A percentile compares a stretch with the other conserved stretches of the same genome.
Evolutionary conservation across 2,113 vertebrate species (phyloP).

Genomic region (Myanophis thanlyinensis): DNA sequence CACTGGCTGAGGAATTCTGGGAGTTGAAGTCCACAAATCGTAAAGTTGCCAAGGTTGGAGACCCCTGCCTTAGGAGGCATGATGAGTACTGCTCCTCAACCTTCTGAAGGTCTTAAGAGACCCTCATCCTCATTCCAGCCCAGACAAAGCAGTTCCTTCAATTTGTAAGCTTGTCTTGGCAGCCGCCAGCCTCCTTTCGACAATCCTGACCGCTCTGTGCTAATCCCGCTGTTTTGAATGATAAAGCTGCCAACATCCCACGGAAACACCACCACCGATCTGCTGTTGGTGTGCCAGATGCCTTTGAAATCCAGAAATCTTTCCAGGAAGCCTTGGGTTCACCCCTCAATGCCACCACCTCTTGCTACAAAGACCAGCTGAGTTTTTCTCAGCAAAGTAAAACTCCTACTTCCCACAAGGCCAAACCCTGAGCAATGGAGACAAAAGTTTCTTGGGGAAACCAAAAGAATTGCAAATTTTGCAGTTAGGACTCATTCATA

Average conservation of each 20-base stretch:
- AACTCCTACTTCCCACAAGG: neutral
- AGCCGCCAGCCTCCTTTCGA: constrained; percentile 13
- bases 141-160: neutral
- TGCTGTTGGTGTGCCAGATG: constrained; percentile 14
- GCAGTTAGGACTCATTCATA: neutral
- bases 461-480: neutral
- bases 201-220: neutral
- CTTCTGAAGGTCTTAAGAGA: neutral
- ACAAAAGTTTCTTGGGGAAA: neutral
- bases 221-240: constrained; percentile 60
- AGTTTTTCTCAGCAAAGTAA: neutral
- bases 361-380: constrained; percentile 47
- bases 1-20: too few species aligned
- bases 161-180: neutral
- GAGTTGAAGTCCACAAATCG: too few species aligned
- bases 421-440: too few species aligned
- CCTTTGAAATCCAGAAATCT: constrained; percentile 62
- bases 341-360: neutral
- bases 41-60: too few species aligned
- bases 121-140: neutral
- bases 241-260: constrained; percentile 45
- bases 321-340: constrained; percentile 41
- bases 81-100: neutral
- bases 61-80: too few species aligned
- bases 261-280: constrained; percentile 47